Conservation (phyloP, 2,888 invertebrate species). For the Oscheius sp. region DNA sequence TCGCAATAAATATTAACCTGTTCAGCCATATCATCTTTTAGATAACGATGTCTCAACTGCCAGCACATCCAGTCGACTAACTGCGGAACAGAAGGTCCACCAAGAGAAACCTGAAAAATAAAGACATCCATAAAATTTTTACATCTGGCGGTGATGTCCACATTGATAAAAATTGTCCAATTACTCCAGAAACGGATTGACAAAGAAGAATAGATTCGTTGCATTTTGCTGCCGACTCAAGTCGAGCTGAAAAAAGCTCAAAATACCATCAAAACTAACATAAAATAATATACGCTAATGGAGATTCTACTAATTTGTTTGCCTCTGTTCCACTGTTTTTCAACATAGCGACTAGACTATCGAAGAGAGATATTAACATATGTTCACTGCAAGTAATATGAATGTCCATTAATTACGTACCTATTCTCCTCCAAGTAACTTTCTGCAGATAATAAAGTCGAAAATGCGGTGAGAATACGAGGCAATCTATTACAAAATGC, state of each 20-base stretch:
- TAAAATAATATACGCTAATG: background rate
- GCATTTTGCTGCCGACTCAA: constrained; percentile 39
- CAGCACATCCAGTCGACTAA: constrained; percentile 44
- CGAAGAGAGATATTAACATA: background rate
- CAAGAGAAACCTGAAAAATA: background rate
- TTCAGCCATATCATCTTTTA: constrained; percentile 43
- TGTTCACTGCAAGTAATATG: constrained; percentile 18
- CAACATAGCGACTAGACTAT: constrained; percentile 13
- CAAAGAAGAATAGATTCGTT: constrained; percentile 40
- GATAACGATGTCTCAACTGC: constrained; percentile 41
- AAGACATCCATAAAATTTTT: background rate
- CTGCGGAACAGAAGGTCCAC: constrained; percentile 13
- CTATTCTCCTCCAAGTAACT: constrained; percentile 40
- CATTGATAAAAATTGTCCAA: constrained; percentile 50
- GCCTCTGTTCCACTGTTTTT: background rate
- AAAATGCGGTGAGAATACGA: constrained; percentile 21
- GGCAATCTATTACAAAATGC: constrained; percentile 25
- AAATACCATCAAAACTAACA: background rate
- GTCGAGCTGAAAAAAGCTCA: constrained; percentile 6
- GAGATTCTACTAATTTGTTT: background rate
- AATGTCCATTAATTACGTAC: constrained; percentile 24
- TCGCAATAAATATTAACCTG: constrained; percentile 33
- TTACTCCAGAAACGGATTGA: constrained; percentile 42
- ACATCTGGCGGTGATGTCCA: constrained; percentile 19
- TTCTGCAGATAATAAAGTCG: constrained; percentile 30